These are phyloP conservation scores for Chaetodon trifascialis DNA, from an alignment of 2,113 vertebrate genomes.

Conservation along the genomic window DNA sequence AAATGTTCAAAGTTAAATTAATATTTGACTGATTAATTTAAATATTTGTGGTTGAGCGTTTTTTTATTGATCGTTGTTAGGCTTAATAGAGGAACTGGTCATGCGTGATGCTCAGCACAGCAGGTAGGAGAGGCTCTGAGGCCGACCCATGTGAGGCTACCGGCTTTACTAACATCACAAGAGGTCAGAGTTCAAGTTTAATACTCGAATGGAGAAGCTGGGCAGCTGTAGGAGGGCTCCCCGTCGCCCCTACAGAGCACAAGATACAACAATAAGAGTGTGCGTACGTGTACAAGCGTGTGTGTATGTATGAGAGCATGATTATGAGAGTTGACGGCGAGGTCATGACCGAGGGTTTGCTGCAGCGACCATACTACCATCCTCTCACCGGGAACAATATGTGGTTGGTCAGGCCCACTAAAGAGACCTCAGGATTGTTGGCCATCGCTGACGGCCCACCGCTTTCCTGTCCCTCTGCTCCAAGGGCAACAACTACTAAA, in stretches of 20 bases:
- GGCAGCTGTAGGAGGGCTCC: constrained; percentile 25
- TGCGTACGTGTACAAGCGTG: not conserved
- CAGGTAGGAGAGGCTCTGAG: constrained; percentile 25
- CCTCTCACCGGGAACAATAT: constrained; percentile 64
- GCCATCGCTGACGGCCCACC: constrained; percentile 50
- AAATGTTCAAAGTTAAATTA: not conserved
- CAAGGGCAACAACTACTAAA: constrained; percentile 75
- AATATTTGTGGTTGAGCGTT: not conserved
- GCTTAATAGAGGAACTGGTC: constrained; percentile 10
- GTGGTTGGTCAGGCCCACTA: constrained; percentile 64
- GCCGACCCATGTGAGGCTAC: constrained; percentile 8
- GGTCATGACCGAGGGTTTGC: constrained; percentile 56
- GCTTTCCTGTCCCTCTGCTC: constrained; percentile 68
- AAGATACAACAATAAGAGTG: constrained; percentile 44
- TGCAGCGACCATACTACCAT: constrained; percentile 30
- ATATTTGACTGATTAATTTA: not conserved
- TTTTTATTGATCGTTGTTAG: constrained; percentile 3
- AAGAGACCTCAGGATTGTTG: constrained; percentile 80
- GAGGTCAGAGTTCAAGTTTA: constrained; percentile 71
- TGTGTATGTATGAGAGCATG: not conserved
- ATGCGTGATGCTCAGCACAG: constrained; percentile 39
- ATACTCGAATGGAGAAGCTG: constrained; percentile 39
- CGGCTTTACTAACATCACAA: constrained; percentile 30
- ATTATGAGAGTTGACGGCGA: constrained; percentile 65
- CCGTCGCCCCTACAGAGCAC: constrained; percentile 1